A percentile compares a stretch with the other conserved stretches of the same genome.
phyloP scores from a whole-genome alignment of 2,113 vertebrate species.

The Probosciger aterrimus region DNA sequence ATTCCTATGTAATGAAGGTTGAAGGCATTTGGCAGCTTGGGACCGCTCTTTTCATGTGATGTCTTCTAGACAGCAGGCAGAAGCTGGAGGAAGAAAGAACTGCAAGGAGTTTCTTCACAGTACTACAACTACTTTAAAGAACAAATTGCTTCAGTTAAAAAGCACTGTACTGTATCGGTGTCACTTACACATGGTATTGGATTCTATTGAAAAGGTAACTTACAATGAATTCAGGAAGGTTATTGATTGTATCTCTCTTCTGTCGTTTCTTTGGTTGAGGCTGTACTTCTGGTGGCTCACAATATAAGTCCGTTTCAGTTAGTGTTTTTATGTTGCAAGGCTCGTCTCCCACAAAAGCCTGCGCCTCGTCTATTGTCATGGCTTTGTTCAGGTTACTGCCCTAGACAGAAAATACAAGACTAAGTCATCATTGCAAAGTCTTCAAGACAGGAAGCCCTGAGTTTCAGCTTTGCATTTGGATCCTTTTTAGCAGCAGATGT shows the following conservation, averaged over 20 bases:
- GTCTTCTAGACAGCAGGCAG: not conserved
- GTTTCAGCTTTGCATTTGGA: not conserved
- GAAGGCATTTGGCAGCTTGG: not conserved
- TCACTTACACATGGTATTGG: not conserved
- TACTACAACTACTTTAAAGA: not conserved
- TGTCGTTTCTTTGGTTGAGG: slow-evolving; percentile 82
- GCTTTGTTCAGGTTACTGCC: slow-evolving; percentile 89
- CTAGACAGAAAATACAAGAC: slow-evolving; percentile 68
- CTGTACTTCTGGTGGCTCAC: slow-evolving; percentile 83
- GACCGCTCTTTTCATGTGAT: accelerated
- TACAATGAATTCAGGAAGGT: slow-evolving; percentile 89
- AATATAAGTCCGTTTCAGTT: slow-evolving; percentile 88
- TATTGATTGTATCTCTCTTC: slow-evolving; percentile 85
- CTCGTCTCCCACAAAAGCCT: slow-evolving; percentile 88
- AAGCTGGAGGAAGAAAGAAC: not conserved
- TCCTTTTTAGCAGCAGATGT: not conserved
- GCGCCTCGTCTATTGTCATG: slow-evolving; percentile 87
- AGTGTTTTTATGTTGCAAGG: slow-evolving; percentile 86
- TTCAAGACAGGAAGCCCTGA: not conserved
- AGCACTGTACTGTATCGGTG: not conserved
- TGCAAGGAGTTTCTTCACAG: not conserved
- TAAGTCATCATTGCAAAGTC: not conserved
- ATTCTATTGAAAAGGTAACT: slow-evolving; percentile 48
- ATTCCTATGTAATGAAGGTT: not conserved
- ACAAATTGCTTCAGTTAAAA: not conserved